Base-by-base conservation (phyloP, 1,140 invertebrate genomes). In the Drosophila lacertosa region DNA sequence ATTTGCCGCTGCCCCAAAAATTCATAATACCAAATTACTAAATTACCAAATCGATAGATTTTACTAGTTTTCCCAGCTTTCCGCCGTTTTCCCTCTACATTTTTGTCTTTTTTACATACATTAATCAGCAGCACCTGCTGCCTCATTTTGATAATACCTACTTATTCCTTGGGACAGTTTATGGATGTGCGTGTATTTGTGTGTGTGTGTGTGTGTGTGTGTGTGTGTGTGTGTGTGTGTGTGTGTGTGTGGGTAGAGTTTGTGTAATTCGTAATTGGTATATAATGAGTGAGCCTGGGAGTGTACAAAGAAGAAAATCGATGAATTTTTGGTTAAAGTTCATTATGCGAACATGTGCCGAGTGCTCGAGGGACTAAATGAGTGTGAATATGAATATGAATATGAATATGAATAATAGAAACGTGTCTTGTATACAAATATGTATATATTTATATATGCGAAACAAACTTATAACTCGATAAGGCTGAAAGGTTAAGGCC, bases 1-100 rank as follows among this genome's bases (percentile, higher is more conserved):
- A 58, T 51, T 74, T 60, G 54, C 53, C 53, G 16, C 64, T 29
- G 16, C 22, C 32, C 42, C 26, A 29, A 29, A 7, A 29, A 37
- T 22, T 47, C 16, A 60, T 62, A 37, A 42, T 26, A 37, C 20
- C 42, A 51, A 51, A 37, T n/a, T 9, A 35, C 35, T 15, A 39
- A 40, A 40, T 40, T 26, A 40, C 37, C 39, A 29, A 42, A 42
- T 57, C 54, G 37, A 57, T 57, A 44, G 2, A 24, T 42, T 42
- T 29, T 32, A 44, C 39, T 32, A 44, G 6, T 29, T 29, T 29
- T 26, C 24, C 24, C 7, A 6, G 7, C 24, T n/a, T n/a, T n/a
- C n/a, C n/a, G n/a, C n/a, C n/a, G n/a, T n/a, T n/a, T n/a, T n/a
- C n/a, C n/a, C n/a, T n/a, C n/a, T n/a, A n/a, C n/a, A n/a, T n/a